These are phyloP conservation scores for Meganola albula DNA, from an alignment of 2,888 invertebrate species.

Conservation along the genomic window DNA sequence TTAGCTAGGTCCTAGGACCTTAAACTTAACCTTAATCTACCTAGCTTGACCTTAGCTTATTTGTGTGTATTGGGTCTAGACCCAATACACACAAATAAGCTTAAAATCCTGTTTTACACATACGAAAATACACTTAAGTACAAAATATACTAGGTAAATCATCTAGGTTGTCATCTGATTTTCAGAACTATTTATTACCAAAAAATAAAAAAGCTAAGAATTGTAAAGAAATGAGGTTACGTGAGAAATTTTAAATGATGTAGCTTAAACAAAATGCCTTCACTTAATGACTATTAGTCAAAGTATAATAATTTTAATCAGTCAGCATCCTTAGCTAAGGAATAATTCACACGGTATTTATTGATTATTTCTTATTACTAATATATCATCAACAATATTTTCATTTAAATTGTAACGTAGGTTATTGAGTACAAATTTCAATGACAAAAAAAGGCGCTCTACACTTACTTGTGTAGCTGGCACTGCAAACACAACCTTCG, in stretches of 20 bases:
- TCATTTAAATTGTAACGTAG: conserved; percentile 11
- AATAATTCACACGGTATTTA: neutral
- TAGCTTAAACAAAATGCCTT: neutral
- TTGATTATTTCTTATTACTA: conserved; percentile 9
- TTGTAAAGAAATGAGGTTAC: neutral
- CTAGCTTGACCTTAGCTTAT: too few relatives aligned
- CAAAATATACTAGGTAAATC: neutral
- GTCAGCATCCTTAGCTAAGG: neutral
- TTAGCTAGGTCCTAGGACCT: neutral
- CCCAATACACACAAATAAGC: neutral
- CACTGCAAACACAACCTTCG: conserved; percentile 7
- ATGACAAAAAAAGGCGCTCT: conserved; percentile 20
- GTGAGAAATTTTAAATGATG: neutral
- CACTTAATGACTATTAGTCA: neutral
- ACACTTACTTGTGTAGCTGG: conserved; percentile 20
- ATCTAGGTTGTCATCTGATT: neutral
- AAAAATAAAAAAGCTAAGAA: neutral
- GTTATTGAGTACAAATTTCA: conserved; percentile 15
- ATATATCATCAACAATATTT: conserved; percentile 10
- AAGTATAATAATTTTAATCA: neutral
- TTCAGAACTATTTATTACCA: neutral
- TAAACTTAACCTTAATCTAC: too few relatives aligned
- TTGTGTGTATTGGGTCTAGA: neutral
- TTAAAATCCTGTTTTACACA: neutral
- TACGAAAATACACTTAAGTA: neutral